Evolutionary conservation across 2,797 vertebrate genomes (phyloP).

Genomic region (Momotus momota): DNA sequence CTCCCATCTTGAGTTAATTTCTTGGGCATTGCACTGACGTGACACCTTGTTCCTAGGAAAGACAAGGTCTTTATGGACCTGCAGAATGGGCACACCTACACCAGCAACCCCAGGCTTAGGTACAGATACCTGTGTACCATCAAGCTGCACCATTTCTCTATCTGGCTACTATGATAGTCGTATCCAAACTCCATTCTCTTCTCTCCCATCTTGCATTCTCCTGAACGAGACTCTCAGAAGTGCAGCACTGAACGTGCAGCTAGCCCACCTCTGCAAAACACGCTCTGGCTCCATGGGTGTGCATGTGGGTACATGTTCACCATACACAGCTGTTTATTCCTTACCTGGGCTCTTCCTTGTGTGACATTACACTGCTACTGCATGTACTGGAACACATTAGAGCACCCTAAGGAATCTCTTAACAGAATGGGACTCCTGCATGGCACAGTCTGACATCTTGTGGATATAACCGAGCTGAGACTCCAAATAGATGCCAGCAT

Average conservation of each 20-base stretch:
- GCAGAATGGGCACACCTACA: background rate
- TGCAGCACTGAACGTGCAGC: background rate
- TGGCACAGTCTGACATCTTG: background rate
- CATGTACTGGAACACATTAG: background rate
- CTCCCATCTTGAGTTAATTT: background rate
- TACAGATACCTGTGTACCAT: background rate
- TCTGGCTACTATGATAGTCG: background rate
- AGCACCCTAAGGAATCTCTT: background rate
- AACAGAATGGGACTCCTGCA: background rate
- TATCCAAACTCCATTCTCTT: background rate
- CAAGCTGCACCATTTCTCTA: background rate
- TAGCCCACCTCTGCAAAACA: background rate
- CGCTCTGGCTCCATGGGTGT: fast-evolving
- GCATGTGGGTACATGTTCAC: fast-evolving
- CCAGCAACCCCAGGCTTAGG: background rate
- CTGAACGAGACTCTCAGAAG: background rate
- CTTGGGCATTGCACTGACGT: background rate
- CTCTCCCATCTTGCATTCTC: background rate
- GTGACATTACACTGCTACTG: background rate
- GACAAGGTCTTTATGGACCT: background rate
- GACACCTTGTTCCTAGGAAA: background rate
- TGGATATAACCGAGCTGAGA: background rate
- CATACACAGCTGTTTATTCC: background rate
- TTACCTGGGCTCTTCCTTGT: background rate
- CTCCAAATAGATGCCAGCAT: background rate